Percentiles rank a stretch among this genome's conserved stretches.
Evolutionary conservation across 2,888 invertebrate genomes (phyloP).

Genomic region (Siphonodentalium dalli): DNA sequence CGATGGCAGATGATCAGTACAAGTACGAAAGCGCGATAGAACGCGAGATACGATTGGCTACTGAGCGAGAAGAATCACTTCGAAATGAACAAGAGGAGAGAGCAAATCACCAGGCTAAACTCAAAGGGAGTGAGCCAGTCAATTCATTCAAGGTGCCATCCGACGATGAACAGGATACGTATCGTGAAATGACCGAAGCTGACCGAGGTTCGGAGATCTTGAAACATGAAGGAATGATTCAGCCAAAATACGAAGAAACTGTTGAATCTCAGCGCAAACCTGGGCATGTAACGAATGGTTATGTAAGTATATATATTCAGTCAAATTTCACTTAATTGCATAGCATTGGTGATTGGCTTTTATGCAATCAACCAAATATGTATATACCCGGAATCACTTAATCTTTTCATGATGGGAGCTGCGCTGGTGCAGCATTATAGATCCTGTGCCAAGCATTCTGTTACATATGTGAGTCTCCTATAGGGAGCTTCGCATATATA

Average conservation of each 20-base stretch:
- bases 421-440: too few species aligned
- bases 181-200: constrained; percentile 56
- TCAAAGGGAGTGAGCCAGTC: constrained; percentile 21
- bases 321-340: too few species aligned
- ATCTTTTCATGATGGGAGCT: too few species aligned
- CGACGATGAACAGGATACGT: constrained; percentile 34
- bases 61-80: constrained; percentile 53
- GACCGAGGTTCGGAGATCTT: constrained; percentile 51
- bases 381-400: too few species aligned
- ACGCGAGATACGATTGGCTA: constrained; percentile 56
- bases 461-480: too few species aligned
- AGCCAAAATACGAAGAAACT: constrained; percentile 40
- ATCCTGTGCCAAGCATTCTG: too few species aligned
- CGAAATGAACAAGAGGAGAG: constrained; percentile 47
- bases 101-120: constrained; percentile 31
- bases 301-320: too few species aligned
- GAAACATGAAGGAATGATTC: constrained; percentile 37
- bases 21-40: constrained; percentile 58
- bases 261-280: too few species aligned
- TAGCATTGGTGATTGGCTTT: too few species aligned
- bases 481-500: too few species aligned
- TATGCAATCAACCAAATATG: too few species aligned
- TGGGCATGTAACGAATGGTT: too few species aligned
- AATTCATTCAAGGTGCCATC: constrained; percentile 32
- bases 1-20: constrained; percentile 32